These are phyloP conservation scores for Drosophila histrio DNA, from an alignment of 2,888 invertebrate species.

Conservation along the genomic window DNA sequence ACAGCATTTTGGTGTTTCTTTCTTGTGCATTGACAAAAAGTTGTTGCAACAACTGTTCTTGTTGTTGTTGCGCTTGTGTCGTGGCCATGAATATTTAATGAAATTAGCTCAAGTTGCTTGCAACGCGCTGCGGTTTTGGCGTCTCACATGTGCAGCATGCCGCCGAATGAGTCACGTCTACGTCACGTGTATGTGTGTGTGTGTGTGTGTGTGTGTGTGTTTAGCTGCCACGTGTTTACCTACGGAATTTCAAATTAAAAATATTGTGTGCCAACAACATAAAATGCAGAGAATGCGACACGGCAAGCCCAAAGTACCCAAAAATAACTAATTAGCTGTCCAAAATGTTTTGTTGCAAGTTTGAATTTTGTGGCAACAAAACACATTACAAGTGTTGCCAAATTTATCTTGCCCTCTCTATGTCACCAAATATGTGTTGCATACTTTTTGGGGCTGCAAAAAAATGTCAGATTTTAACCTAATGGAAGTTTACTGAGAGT, in stretches of 20 bases:
- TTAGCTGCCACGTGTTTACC: conserved; percentile 21
- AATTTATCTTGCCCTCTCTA: background rate
- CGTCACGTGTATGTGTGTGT: background rate
- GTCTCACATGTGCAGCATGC: conserved; percentile 18
- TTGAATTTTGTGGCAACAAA: background rate
- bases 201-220: background rate
- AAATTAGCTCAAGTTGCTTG: conserved; percentile 72
- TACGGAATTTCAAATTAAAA: conserved; percentile 31
- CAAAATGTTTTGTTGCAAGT: conserved; percentile 11
- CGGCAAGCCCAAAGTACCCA: background rate
- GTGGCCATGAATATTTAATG: conserved; percentile 76
- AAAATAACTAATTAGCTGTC: conserved; percentile 23
- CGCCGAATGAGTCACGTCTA: conserved; percentile 25
- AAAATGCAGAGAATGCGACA: conserved; percentile 18
- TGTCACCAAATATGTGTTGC: background rate
- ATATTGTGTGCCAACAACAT: conserved; percentile 17
- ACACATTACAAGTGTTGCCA: background rate
- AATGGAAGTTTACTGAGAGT: too few species aligned
- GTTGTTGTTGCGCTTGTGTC: conserved; percentile 30
- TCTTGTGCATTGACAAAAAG: conserved; percentile 42
- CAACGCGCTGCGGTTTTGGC: conserved; percentile 53
- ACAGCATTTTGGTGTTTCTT: conserved; percentile 22
- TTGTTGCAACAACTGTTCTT: conserved; percentile 11
- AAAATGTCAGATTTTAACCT: background rate
- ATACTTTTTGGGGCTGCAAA: background rate